Evolutionary conservation across 2,797 vertebrate species (phyloP), one percentile per base, ranked within the genome.

Genomic region (Rhinogobio ventralis): DNA sequence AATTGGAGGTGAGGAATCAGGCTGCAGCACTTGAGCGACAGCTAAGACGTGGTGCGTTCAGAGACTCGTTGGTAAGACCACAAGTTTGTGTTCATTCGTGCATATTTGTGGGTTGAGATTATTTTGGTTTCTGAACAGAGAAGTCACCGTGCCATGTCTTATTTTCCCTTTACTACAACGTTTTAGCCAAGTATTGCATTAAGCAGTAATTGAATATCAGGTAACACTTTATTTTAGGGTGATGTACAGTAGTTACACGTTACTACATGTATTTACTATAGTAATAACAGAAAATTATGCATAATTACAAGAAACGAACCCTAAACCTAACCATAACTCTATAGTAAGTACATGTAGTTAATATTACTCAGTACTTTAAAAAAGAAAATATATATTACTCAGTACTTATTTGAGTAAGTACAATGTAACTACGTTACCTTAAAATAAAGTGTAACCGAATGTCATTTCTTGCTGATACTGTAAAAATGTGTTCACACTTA

Each of bases 1-100:
- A 99, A 92, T 85, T 97, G 87, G 97, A 99, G 91, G 97, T 98
- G 87, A 96, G 96, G 76, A 96, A 94, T 90, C 96, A 97, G 89
- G 96, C 96, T 0, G 92, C 94, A 85, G 91, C 89, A 83, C 89
- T 99, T 89, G 97, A 98, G 89, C 97, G 96, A 76, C 95, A 96
- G 87, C 96, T 96, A 90, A 95, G 95, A 88, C 94, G 96, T 87
- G 97, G 97, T 90, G 94, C 95, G 0, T 93, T 88, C 28, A 94
- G 96, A 86, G 97, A 97, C 88, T 97, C 98, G 90, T 96, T 98
- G 96, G 98, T 97, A 92, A 79, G 80, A 25, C 25, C 15, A 36
- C 60, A 64, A 11, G 39, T 55, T 68, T 42, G 19, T 80, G 64
- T 64, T 9, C 11, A 14, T 71, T 60, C 28, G 45, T 51, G 42